phyloP scores from a whole-genome alignment of 1,140 invertebrate genomes.

The Agrypnia vestita region DNA sequence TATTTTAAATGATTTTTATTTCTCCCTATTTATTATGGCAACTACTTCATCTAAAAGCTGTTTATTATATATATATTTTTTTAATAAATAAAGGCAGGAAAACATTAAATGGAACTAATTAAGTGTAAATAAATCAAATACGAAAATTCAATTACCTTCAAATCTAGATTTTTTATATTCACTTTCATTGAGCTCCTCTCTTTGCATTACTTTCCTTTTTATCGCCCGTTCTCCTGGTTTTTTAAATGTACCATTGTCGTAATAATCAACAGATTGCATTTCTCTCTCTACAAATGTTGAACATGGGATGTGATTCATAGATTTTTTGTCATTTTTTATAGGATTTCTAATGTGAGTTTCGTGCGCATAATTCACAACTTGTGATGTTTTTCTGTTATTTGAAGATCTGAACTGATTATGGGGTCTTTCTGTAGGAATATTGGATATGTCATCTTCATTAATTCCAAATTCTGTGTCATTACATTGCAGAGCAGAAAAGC shows the following conservation, averaged over 20 bases:
- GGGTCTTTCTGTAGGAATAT: conserved; percentile 10
- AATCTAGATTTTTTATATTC: conserved; percentile 5
- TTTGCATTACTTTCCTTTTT: conserved; percentile 13
- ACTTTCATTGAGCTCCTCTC: background rate
- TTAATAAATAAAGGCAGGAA: background rate
- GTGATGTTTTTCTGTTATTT: background rate
- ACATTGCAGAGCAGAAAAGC: too few relatives aligned
- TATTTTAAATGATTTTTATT: too few relatives aligned
- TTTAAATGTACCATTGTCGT: conserved; percentile 6
- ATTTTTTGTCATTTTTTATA: background rate
- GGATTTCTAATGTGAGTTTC: background rate
- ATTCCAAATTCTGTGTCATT: too few relatives aligned
- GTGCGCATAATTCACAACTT: background rate
- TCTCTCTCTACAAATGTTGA: background rate
- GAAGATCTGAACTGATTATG: background rate
- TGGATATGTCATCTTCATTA: background rate
- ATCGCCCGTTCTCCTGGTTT: conserved; percentile 1
- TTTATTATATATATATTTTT: background rate
- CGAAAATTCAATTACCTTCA: conserved; percentile 15
- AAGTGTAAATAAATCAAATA: background rate
- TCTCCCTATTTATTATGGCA: too few relatives aligned
- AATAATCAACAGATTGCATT: background rate
- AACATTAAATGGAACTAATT: background rate
- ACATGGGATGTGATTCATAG: background rate
- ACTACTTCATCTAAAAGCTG: too few relatives aligned